Evolutionary conservation across 2,113 vertebrate genomes (phyloP), one percentile per base, ranked within the genome.

Genomic region (Terrapene triunguis): DNA sequence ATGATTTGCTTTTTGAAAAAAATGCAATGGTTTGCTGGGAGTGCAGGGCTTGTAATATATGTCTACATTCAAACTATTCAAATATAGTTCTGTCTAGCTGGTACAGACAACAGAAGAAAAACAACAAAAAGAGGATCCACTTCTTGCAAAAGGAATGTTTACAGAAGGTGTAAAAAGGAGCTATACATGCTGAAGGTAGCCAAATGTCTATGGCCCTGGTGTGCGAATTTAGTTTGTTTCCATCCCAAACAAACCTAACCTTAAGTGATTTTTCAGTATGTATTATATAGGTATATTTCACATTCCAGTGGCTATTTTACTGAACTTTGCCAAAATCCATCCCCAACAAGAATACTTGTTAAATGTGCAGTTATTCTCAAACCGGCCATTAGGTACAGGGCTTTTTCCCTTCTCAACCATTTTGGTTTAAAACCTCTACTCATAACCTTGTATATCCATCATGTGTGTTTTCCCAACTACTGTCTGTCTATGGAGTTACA

Each of bases 381-480:
- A 1, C 4, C n/a, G 84, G 2, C 57, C 85, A 17, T 5, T 85
- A 76, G 82, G 50, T 19, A 91, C 12, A 47, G 25, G 12, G 11
- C 25, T 25, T 16, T 54, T 22, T 54, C 35, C n/a, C 74, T 72
- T 44, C n/a, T 27, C 48, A 85, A 4, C n/a, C 2, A 2, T 55
- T 54, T 76, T 51, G 29, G 9, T 38, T 53, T 62, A 35, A 47
- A 76, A 42, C 51, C 55, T 1, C 22, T 51, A 7, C 2, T 17
- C 69, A 32, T 11, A 62, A 48, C 48, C 21, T 48, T 7, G n/a
- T 0, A 0, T 11, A 32, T 48, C 24, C 17, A 35, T 72, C 16
- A n/a, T 48, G 47, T 57, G 35, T 0, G 0, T 42, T 57, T 53
- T 54, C 32, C 78, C 72, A 29, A 9, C 6, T 11, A 32, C 57